Evolutionary conservation across 1,140 invertebrate species (phyloP).

Genomic region (Eurosta solidaginis): DNA sequence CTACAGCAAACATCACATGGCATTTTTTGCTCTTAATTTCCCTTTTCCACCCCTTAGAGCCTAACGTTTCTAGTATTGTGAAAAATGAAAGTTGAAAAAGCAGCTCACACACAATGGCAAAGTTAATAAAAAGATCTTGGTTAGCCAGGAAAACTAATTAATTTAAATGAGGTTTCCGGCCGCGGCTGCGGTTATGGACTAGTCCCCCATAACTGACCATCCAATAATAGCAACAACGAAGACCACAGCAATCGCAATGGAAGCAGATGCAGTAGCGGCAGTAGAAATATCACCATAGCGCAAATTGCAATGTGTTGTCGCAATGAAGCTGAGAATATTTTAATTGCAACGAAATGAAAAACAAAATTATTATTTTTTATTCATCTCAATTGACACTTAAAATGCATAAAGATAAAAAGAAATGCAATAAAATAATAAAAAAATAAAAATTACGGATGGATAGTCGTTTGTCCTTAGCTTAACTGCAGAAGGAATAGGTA

Average conservation of each 20-base stretch:
- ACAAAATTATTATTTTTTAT: conserved; percentile 18
- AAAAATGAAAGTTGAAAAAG: conserved; percentile 22
- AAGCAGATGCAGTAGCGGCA: not conserved
- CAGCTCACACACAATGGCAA: not conserved
- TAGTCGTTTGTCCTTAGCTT: too few relatives aligned
- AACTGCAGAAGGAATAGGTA: not conserved
- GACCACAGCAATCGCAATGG: not conserved
- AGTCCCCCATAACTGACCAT: not conserved
- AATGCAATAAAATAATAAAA: not conserved
- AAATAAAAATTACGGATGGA: too few relatives aligned
- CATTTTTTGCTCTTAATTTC: not conserved
- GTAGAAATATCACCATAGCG: not conserved
- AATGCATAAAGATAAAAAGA: not conserved
- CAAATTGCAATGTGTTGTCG: conserved; percentile 4
- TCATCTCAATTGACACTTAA: conserved; percentile 13
- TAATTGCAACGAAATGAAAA: conserved; percentile 22
- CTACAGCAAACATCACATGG: not conserved
- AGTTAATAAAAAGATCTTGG: not conserved
- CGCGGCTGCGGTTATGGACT: conserved; percentile 21
- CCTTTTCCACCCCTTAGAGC: too few relatives aligned
- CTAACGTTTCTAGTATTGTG: too few relatives aligned
- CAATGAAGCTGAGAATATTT: not conserved
- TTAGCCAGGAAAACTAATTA: conserved; percentile 27
- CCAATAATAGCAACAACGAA: not conserved
- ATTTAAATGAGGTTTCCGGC: conserved; percentile 27